phyloP scores from a whole-genome alignment of 2,113 vertebrate genomes.

The Opisthocomus hoazin region DNA sequence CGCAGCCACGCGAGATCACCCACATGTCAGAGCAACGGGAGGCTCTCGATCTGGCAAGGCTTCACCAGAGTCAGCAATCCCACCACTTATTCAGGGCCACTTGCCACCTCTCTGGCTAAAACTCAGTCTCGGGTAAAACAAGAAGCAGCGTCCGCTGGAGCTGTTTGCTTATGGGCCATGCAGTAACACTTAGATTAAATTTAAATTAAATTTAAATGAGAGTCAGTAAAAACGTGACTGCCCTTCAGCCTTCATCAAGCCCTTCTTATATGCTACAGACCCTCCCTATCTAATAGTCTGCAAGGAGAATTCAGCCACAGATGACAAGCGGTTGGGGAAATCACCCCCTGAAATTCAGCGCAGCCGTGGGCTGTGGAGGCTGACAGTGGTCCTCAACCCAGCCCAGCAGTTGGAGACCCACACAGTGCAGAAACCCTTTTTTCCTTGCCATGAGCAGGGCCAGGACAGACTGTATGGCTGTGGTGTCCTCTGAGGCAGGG shows the following conservation, averaged over 20 bases:
- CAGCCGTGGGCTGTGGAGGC: neutral
- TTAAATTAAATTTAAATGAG: neutral
- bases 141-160: neutral
- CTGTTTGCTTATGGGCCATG: neutral
- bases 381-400: neutral
- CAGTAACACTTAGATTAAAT: neutral
- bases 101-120: neutral
- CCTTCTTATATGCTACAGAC: neutral
- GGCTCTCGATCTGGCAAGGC: neutral
- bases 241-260: neutral
- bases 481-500: neutral
- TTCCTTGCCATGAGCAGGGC: neutral
- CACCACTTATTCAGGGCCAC: neutral
- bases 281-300: neutral
- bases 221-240: neutral
- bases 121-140: neutral
- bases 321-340: neutral
- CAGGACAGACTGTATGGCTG: neutral
- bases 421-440: neutral
- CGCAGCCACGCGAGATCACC: rapidly evolving
- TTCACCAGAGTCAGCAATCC: neutral
- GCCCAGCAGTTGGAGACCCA: neutral
- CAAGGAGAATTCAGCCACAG: neutral
- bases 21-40: neutral
- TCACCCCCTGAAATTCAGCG: neutral